Evolutionary conservation across 2,888 invertebrate species (phyloP), one percentile per base, ranked within the genome.

Genomic region (Nowickia ferox): DNA sequence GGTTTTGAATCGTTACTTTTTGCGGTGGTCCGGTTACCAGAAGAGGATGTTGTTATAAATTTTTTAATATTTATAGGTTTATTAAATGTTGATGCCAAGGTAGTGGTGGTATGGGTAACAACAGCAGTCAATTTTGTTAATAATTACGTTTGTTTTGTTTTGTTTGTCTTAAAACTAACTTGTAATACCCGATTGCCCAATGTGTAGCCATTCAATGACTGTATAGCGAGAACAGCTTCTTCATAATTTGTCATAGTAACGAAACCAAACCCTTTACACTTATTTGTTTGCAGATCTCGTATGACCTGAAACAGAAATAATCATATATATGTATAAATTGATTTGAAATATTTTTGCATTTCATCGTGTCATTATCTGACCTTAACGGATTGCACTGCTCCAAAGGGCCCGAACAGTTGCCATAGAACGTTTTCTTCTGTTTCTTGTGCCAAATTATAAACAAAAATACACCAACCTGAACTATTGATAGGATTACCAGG

Each of bases 161-260:
- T 97, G 94, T 97, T 97, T 91, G 96, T 97, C 95, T 98, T 98
- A 95, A 98, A 98, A 94, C 98, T 98, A 94, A 99, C 98, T 95
- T 99, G 98, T 92, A 99, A 95, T 89, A 98, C 97, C 90, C 98
- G 96, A 93, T 98, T 98, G 91, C 98, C 98, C 92, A 99, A 94
- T 89, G 97, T 97, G 94, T 98, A 98, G 90, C 98, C 98, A 93
- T 99, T 98, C 92, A 99, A 95, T 87, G 97, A 97, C 93, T 98
- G 97, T 92, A 98, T 98, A 89, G 99, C 98, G 90, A 98, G 96
- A 84, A 98, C 96, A 74, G 98, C 98, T 93, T 99, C 98, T 92
- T 98, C 98, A 93, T 99, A 98, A 93, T 98, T 98, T 92, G 98
- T 98, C 98, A 99, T 99, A 87, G 98, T 98, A 88, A 99, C 98